Evolutionary conservation across 64 coral and sea anemone genomes (phyloP).

Genomic region (Montipora capricornis): DNA sequence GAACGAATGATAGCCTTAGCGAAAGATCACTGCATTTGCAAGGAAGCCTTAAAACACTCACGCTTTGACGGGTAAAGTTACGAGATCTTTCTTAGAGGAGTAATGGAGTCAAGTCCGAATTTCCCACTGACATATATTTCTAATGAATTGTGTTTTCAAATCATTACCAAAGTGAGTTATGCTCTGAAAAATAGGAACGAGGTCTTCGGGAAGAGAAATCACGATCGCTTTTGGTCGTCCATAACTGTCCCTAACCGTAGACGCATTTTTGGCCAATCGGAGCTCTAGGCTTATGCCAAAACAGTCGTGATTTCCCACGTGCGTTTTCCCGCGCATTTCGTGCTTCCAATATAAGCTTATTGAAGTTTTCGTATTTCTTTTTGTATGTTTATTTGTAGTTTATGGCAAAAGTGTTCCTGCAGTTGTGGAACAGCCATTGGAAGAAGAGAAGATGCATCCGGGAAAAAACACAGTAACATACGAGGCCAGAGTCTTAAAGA

Average conservation of each 20-base stretch:
- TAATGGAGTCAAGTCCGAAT: too few relatives aligned
- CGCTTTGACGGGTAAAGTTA: too few relatives aligned
- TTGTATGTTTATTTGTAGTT: slow-evolving; percentile 51
- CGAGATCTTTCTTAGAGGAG: too few relatives aligned
- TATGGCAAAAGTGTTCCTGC: slow-evolving; percentile 94
- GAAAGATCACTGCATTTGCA: too few relatives aligned
- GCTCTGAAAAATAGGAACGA: too few relatives aligned
- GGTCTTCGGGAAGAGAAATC: too few relatives aligned
- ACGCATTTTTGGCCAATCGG: neutral
- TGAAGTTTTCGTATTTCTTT: neutral
- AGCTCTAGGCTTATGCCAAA: neutral
- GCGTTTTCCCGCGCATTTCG: too few relatives aligned
- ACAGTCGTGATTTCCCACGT: too few relatives aligned
- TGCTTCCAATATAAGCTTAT: neutral
- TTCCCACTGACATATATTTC: too few relatives aligned
- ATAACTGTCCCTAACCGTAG: neutral
- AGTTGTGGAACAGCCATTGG: slow-evolving; percentile 91
- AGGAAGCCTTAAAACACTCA: too few relatives aligned
- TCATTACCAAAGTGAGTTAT: neutral
- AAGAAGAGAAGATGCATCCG: slow-evolving; percentile 95
- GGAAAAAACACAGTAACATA: slow-evolving; percentile 98
- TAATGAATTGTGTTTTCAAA: neutral
- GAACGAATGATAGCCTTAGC: too few relatives aligned
- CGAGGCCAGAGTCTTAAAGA: slow-evolving; percentile 92
- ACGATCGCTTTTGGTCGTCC: too few relatives aligned